Percentiles rank a stretch among this genome's conserved stretches.
Conservation (phyloP, 2,797 vertebrate genomes). For the Buceros bicornis region DNA sequence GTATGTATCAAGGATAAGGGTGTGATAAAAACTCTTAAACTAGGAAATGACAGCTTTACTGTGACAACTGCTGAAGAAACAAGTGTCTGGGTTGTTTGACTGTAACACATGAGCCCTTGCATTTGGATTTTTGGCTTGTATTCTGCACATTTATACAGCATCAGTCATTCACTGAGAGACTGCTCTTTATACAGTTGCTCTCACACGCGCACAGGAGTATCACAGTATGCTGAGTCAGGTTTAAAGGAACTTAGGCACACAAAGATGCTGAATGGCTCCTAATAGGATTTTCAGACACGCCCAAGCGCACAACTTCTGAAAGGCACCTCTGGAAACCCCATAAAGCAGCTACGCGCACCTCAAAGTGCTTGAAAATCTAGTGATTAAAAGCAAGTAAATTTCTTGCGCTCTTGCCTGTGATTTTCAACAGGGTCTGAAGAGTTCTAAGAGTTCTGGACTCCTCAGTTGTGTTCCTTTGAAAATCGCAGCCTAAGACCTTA, state of each 20-base stretch:
- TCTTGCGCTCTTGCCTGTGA: background rate
- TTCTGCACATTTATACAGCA: constrained; percentile 6
- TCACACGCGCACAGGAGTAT: background rate
- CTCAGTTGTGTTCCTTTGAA: background rate
- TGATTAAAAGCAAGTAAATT: background rate
- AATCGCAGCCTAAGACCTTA: background rate
- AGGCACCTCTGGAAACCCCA: background rate
- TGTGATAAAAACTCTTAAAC: constrained; percentile 8
- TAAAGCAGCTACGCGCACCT: background rate
- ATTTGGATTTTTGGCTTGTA: constrained; percentile 42
- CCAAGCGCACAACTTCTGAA: background rate
- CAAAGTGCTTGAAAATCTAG: background rate
- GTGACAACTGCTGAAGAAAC: constrained; percentile 14
- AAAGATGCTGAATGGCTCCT: constrained; percentile 15
- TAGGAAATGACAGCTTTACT: constrained; percentile 46
- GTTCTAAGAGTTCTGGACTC: background rate
- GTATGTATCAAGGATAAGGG: background rate
- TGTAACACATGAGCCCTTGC: background rate
- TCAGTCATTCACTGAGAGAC: constrained; percentile 8
- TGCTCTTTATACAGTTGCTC: background rate
- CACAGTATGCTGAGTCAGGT: constrained; percentile 40
- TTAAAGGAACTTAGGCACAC: constrained; percentile 26
- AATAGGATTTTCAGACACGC: constrained; percentile 29
- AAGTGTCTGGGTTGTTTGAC: background rate
- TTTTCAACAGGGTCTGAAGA: background rate